Evolutionary conservation across 2,888 invertebrate genomes (phyloP), one percentile per base, ranked within the genome.

Genomic region (Antitype chi): DNA sequence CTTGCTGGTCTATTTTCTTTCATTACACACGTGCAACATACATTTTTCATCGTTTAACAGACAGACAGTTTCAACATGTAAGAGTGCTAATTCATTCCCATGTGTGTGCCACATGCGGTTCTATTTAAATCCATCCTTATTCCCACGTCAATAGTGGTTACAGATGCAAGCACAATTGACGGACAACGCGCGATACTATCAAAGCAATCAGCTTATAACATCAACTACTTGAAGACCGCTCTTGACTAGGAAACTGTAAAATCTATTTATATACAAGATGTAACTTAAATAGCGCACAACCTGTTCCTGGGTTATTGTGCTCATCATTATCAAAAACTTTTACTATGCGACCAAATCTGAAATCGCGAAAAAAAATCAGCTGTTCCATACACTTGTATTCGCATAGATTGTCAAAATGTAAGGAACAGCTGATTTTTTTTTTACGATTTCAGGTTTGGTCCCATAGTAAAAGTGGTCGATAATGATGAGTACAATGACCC

Each of bases 141-240:
- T 86, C 78, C 76, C 81, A 87, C 86, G 80, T 75, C 82, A 85
- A 82, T 82, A 69, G 68, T 38, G 15, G 28, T 59, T 43, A 55
- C 76, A 78, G 82, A 76, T 79, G 79, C 76, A 85, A 74, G 67
- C 74, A 85, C 74, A 86, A 87, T 81, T 69, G 74, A 59, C 13
- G 59, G 38, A 38, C 70, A 67, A 77, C 69, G 69, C 13, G 43
- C 57, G 69, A 49, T 71, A 53, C 49, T 73, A 69, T 53, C 59
- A 78, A 75, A 70, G 64, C 75, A 83, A 76, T 87, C 75, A 70
- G 49, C 47, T 62, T 69, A 69, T 49, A 64, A 67, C 63, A 72
- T 84, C 49, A 62, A 66, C n/a, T 70, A 60, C 38, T 62, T 52
- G 25, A 59, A 64, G 57, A 70, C 5, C 47, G 9, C 25, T 78